Evolutionary conservation across 2,113 vertebrate genomes (phyloP).

Genomic region (Lichenostomus cassidix): DNA sequence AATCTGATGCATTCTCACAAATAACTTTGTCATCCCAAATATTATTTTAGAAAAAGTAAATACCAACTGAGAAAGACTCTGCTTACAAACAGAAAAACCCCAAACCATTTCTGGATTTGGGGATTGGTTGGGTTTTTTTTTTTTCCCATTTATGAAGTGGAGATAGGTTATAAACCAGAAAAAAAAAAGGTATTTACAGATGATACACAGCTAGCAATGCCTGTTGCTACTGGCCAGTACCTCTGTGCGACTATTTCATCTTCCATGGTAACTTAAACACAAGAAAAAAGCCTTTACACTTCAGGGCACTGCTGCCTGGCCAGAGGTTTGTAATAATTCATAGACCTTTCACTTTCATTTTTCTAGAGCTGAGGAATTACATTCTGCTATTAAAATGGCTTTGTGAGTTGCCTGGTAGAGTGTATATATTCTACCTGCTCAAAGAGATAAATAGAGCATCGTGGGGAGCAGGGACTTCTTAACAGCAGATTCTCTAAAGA

Average conservation of each 20-base stretch:
- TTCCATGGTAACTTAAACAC: slow-evolving; percentile 93
- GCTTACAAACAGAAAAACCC: neutral
- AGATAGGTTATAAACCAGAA: slow-evolving; percentile 79
- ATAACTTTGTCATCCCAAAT: neutral
- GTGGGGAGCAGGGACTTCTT: neutral
- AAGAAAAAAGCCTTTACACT: slow-evolving; percentile 84
- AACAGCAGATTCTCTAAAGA: neutral
- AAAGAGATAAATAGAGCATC: neutral
- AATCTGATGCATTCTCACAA: neutral
- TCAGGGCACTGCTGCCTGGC: slow-evolving; percentile 72
- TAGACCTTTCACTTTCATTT: slow-evolving; percentile 82
- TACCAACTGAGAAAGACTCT: neutral
- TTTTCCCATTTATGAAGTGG: slow-evolving; percentile 72
- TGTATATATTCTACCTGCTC: neutral
- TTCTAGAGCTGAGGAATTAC: slow-evolving; percentile 80
- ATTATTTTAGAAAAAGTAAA: neutral
- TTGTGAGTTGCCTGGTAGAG: neutral
- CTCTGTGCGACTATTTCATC: slow-evolving; percentile 85
- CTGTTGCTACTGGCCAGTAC: slow-evolving; percentile 67
- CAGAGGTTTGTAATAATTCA: slow-evolving; percentile 87
- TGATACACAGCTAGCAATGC: slow-evolving; percentile 79
- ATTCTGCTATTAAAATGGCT: slow-evolving; percentile 78
- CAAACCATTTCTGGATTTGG: neutral
- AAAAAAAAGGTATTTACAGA: slow-evolving; percentile 74
- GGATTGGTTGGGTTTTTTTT: neutral